These are phyloP conservation scores for Recurvirostra avosetta DNA, from an alignment of 2,113 vertebrate species.

Conservation along the genomic window DNA sequence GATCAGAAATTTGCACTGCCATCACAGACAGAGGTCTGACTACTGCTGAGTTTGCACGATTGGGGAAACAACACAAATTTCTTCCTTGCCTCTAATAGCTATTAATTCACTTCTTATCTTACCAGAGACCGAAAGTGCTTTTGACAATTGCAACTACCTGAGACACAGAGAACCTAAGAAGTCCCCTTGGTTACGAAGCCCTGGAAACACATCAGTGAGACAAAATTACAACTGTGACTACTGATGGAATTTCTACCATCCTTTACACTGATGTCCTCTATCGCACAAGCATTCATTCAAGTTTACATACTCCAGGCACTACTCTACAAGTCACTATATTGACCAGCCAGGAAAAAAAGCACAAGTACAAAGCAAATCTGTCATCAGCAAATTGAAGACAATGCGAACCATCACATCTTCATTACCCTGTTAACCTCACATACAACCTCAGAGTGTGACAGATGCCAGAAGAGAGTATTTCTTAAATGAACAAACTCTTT, in stretches of 20 bases:
- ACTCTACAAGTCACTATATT: background rate
- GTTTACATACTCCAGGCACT: background rate
- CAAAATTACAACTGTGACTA: background rate
- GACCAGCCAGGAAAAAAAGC: background rate
- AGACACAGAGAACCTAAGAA: background rate
- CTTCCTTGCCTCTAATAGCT: background rate
- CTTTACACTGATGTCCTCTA: background rate
- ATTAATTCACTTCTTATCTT: background rate
- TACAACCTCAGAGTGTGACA: background rate
- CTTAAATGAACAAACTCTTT: background rate
- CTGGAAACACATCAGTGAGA: background rate
- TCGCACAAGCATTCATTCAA: background rate
- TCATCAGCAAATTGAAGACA: background rate
- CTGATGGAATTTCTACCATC: background rate
- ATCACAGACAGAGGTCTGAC: background rate
- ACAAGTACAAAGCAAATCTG: background rate
- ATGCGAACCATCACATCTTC: background rate
- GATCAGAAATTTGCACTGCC: background rate
- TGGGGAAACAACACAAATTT: background rate
- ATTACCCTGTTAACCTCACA: background rate
- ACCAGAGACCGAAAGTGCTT: background rate
- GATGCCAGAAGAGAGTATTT: background rate
- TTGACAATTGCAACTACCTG: background rate
- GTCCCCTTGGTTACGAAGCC: background rate
- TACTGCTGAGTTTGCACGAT: background rate